Percentiles rank a stretch among this genome's conserved stretches.
Evolutionary conservation across 1,140 invertebrate genomes (phyloP).

Genomic region (Trypoxylus dichotomus): DNA sequence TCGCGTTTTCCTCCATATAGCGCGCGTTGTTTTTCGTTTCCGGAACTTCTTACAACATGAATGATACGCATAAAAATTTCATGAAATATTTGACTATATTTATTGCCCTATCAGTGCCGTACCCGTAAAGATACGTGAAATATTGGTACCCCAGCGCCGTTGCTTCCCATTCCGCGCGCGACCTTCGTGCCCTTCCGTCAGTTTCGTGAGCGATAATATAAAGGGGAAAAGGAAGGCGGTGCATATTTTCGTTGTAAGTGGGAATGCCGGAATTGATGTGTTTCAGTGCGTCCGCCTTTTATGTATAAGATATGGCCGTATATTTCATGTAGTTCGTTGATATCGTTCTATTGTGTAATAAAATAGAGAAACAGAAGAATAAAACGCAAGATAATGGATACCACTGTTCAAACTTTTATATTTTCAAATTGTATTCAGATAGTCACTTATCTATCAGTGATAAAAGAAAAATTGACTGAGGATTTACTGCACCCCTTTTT

Average conservation of each 20-base stretch:
- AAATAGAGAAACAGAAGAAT: neutral
- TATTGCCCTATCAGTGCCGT: neutral
- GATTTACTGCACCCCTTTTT: too few species aligned
- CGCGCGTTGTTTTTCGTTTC: neutral
- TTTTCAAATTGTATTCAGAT: neutral
- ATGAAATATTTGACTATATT: neutral
- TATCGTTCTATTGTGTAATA: neutral
- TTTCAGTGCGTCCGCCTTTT: neutral
- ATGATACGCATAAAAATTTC: neutral
- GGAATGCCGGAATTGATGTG: constrained; percentile 15
- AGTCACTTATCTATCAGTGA: too few species aligned
- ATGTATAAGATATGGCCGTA: neutral
- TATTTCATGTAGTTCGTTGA: neutral
- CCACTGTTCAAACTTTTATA: neutral
- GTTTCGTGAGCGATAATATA: neutral
- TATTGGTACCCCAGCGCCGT: neutral
- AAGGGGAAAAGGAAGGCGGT: neutral
- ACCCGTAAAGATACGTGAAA: neutral
- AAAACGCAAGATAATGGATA: neutral
- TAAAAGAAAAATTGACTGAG: too few species aligned
- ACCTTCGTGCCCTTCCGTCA: neutral
- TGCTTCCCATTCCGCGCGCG: neutral
- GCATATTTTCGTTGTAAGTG: neutral
- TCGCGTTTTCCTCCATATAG: neutral
- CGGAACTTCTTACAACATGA: neutral